These are phyloP conservation scores for Macrotrachela quadricornifera DNA, from an alignment of 1,140 invertebrate genomes.

Conservation along the genomic window DNA sequence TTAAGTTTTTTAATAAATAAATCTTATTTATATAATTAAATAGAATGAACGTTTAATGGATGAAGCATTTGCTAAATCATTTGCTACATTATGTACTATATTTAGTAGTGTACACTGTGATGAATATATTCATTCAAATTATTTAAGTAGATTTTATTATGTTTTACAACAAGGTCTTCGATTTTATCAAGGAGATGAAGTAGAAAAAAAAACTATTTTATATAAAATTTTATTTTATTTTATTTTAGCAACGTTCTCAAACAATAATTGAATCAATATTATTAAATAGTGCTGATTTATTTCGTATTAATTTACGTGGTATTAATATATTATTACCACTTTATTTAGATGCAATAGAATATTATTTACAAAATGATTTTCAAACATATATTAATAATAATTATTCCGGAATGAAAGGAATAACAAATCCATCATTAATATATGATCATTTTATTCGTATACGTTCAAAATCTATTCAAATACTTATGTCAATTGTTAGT, in stretches of 20 bases:
- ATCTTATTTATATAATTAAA: too few relatives aligned
- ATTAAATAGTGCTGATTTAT: constrained; percentile 37
- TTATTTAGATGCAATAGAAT: constrained; percentile 64
- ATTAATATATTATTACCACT: constrained; percentile 68
- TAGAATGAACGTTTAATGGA: too few relatives aligned
- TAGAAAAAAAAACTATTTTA: neutral
- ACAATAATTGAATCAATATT: constrained; percentile 10
- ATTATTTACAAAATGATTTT: too few relatives aligned
- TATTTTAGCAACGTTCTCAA: too few relatives aligned
- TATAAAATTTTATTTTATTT: constrained; percentile 15
- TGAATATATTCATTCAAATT: constrained; percentile 76
- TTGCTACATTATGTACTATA: constrained; percentile 76
- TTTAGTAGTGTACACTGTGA: constrained; percentile 86
- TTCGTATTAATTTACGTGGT: constrained; percentile 72
- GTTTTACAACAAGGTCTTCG: constrained; percentile 66
- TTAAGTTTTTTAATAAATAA: too few relatives aligned
- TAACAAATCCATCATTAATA: too few relatives aligned
- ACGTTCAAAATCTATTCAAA: too few relatives aligned
- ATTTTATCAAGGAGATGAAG: constrained; percentile 21
- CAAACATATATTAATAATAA: too few relatives aligned
- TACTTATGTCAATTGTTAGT: too few relatives aligned
- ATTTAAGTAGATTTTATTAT: constrained; percentile 78
- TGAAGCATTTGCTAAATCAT: constrained; percentile 54
- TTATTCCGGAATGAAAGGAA: too few relatives aligned
- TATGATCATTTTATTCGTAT: too few relatives aligned